These are phyloP conservation scores for Alcedo atthis DNA, from an alignment of 2,797 vertebrate genomes.

Conservation along the genomic window DNA sequence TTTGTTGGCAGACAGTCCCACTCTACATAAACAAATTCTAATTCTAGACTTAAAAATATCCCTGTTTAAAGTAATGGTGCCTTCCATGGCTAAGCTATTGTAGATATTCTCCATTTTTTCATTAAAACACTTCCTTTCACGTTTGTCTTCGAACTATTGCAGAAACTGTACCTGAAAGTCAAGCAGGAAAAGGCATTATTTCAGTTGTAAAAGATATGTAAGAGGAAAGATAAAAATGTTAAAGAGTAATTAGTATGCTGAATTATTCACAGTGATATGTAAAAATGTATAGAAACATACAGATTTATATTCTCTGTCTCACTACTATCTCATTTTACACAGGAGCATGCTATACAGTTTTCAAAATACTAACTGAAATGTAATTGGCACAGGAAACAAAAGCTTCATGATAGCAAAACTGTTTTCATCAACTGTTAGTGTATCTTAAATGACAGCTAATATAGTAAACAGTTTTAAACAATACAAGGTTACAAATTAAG, in stretches of 20 bases:
- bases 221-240: neutral
- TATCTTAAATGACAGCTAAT: neutral
- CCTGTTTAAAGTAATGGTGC: neutral
- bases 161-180: neutral
- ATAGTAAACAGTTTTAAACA: neutral
- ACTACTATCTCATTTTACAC: neutral
- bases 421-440: neutral
- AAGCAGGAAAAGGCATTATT: neutral
- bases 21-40: neutral
- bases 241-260: neutral
- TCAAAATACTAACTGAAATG: neutral
- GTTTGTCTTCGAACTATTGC: neutral
- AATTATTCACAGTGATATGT: neutral
- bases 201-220: neutral
- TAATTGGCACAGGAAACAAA: constrained; percentile 6
- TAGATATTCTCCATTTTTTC: neutral
- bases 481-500: neutral
- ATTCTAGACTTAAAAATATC: neutral
- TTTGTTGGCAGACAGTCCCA: neutral
- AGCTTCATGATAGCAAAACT: neutral
- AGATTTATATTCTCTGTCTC: constrained; percentile 8
- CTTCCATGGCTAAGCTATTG: neutral
- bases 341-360: neutral
- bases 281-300: neutral
- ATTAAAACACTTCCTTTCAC: neutral